phyloP scores from a whole-genome alignment of 1,140 invertebrate genomes.

The Drosophila saltans region DNA sequence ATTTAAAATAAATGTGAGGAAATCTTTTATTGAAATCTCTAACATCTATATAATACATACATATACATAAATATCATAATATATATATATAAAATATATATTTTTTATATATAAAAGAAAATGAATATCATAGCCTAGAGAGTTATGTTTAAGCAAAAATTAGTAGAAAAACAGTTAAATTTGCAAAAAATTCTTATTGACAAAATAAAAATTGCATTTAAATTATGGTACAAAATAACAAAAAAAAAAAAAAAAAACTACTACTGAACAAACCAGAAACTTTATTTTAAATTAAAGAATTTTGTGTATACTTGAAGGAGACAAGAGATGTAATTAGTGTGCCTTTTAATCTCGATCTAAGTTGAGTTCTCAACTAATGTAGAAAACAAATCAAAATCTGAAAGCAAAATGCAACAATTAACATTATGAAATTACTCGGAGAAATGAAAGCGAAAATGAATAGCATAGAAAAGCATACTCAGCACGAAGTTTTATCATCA shows the following conservation, averaged over 20 bases:
- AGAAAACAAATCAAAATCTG: slow-evolving; percentile 38
- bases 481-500: slow-evolving; percentile 28
- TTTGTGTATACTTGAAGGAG: slow-evolving; percentile 30
- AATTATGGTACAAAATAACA: slow-evolving; percentile 71
- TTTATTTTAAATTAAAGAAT: slow-evolving; percentile 78
- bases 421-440: slow-evolving; percentile 62
- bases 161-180: slow-evolving; percentile 23
- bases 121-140: not conserved
- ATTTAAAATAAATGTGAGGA: slow-evolving; percentile 60
- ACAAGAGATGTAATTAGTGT: slow-evolving; percentile 59
- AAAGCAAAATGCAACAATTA: slow-evolving; percentile 24
- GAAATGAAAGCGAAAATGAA: not conserved
- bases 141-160: slow-evolving; percentile 25
- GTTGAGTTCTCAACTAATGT: slow-evolving; percentile 9
- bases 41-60: not conserved
- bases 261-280: slow-evolving; percentile 10
- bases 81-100: slow-evolving; percentile 19
- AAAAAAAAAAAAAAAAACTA: slow-evolving; percentile 6
- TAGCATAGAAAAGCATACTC: slow-evolving; percentile 58
- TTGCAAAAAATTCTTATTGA: slow-evolving; percentile 31
- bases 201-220: slow-evolving; percentile 68
- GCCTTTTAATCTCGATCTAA: slow-evolving; percentile 53
- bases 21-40: slow-evolving; percentile 9
- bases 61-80: slow-evolving; percentile 18
- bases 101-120: slow-evolving; percentile 32